These are phyloP conservation scores for Poecilobothrus nobilitatus DNA, from an alignment of 2,888 invertebrate genomes.

Conservation along the genomic window DNA sequence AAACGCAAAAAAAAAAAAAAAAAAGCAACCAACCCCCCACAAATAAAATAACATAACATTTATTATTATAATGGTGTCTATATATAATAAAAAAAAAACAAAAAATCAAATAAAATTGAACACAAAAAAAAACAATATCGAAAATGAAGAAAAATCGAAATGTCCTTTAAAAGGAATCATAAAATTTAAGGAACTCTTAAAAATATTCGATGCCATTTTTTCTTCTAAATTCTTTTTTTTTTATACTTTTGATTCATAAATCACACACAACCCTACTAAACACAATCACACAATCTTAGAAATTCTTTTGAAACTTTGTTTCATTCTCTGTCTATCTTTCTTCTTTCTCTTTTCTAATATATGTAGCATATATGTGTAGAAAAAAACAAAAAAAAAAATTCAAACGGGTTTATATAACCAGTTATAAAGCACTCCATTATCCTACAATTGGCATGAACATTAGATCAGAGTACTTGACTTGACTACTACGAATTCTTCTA, in stretches of 20 bases:
- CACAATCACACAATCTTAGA: too few relatives aligned
- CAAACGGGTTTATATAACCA: background rate
- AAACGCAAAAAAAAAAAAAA: too few relatives aligned
- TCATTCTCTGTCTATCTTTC: too few relatives aligned
- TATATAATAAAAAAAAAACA: background rate
- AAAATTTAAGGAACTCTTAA: background rate
- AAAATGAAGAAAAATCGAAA: background rate
- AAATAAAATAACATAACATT: background rate
- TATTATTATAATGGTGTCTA: background rate
- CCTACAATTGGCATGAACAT: background rate
- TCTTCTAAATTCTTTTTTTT: too few relatives aligned
- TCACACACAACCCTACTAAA: too few relatives aligned
- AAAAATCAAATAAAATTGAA: background rate
- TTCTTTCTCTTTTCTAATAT: too few relatives aligned
- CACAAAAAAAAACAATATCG: too few relatives aligned
- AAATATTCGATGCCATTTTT: background rate
- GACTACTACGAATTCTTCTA: background rate
- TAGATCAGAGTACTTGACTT: conserved; percentile 3
- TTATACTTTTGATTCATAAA: background rate
- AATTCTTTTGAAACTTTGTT: too few relatives aligned
- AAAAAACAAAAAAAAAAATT: background rate
- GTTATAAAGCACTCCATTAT: conserved; percentile 6
- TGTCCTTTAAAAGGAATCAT: background rate
- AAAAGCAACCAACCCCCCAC: too few relatives aligned
- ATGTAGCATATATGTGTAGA: too few relatives aligned